A percentile compares a stretch with the other conserved stretches of the same genome.
Conservation (phyloP, 1,140 invertebrate genomes). For the Cheumatopsyche charites region DNA sequence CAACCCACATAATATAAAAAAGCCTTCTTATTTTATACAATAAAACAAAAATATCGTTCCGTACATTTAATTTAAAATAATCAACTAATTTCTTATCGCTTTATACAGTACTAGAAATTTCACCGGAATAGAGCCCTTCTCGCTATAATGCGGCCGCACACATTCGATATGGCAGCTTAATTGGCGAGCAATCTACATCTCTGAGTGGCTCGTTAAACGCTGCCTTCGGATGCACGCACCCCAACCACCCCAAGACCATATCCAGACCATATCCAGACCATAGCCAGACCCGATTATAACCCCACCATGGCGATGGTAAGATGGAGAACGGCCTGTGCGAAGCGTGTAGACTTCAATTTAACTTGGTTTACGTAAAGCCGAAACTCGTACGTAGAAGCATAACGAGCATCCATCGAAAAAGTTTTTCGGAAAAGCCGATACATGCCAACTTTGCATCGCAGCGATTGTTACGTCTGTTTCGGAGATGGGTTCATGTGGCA, state of each 20-base stretch:
- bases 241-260: too few relatives aligned
- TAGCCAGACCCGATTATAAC: too few relatives aligned
- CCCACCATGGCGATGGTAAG: too few relatives aligned
- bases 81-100: too few relatives aligned
- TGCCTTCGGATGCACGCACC: background rate
- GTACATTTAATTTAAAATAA: too few relatives aligned
- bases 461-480: too few relatives aligned
- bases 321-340: constrained; percentile 7
- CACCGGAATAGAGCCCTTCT: background rate
- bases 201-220: constrained; percentile 29
- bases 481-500: too few relatives aligned
- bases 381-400: constrained; percentile 46
- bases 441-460: background rate
- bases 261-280: too few relatives aligned
- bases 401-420: constrained; percentile 41
- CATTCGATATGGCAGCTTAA: constrained; percentile 21
- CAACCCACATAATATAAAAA: too few relatives aligned
- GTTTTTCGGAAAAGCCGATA: constrained; percentile 34
- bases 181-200: constrained; percentile 18
- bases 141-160: background rate
- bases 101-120: too few relatives aligned
- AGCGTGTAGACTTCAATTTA: constrained; percentile 43
- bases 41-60: too few relatives aligned
- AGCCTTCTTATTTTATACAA: too few relatives aligned
- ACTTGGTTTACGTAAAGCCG: constrained; percentile 36